Percentiles rank a stretch among this genome's conserved stretches.
phyloP scores from a whole-genome alignment of 2,113 vertebrate genomes.

The Tachycineta bicolor region DNA sequence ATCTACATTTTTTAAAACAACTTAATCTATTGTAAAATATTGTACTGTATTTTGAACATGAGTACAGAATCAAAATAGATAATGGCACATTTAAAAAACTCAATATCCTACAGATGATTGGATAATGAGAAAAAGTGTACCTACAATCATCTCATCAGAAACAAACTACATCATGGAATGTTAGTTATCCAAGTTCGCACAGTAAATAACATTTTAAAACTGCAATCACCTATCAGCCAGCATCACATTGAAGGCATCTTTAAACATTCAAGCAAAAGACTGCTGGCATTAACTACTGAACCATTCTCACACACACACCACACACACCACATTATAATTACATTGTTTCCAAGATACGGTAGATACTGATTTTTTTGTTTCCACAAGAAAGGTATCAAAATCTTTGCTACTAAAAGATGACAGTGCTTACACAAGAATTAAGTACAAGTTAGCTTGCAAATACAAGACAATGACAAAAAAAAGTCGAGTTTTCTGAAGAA shows the following conservation, averaged over 20 bases:
- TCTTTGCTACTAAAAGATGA: constrained; percentile 88
- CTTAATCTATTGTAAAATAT: constrained; percentile 84
- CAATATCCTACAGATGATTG: constrained; percentile 86
- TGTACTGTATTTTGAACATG: constrained; percentile 84
- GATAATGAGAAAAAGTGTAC: constrained; percentile 86
- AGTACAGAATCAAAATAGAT: constrained; percentile 84
- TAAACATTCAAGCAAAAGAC: constrained; percentile 90
- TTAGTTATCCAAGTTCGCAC: constrained; percentile 85
- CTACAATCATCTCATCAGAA: constrained; percentile 94
- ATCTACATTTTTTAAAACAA: constrained; percentile 78
- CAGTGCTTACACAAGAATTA: constrained; percentile 83
- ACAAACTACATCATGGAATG: constrained; percentile 94
- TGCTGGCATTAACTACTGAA: constrained; percentile 81
- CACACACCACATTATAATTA: constrained; percentile 78
- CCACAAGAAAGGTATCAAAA: constrained; percentile 85
- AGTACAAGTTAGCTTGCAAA: constrained; percentile 83
- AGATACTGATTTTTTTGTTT: constrained; percentile 77
- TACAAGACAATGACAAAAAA: constrained; percentile 81
- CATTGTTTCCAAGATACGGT: constrained; percentile 78
- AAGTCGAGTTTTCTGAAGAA: constrained; percentile 75
- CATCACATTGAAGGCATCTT: constrained; percentile 86
- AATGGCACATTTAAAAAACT: constrained; percentile 93
- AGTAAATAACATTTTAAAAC: constrained; percentile 82
- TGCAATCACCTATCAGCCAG: constrained; percentile 84
- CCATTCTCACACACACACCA: constrained; percentile 70